phyloP scores from a whole-genome alignment of 2,113 vertebrate genomes.

The Anarrhichthys ocellatus region DNA sequence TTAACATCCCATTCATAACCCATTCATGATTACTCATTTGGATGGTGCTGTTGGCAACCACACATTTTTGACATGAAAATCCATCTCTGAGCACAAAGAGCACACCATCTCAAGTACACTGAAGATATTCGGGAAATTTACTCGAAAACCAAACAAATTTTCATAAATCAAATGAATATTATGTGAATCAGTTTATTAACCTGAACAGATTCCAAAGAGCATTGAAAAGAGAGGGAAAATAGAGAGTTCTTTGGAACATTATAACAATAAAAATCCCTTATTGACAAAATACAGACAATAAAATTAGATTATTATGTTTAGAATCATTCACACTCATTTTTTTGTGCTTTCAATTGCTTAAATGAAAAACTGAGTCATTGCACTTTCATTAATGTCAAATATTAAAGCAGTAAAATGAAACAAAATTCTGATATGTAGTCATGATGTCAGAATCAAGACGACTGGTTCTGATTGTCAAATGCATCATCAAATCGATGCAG shows the following conservation, averaged over 20 bases:
- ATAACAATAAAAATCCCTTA: constrained; percentile 67
- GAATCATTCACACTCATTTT: constrained; percentile 66
- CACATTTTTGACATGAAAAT: neutral
- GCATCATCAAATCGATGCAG: neutral
- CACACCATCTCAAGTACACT: neutral
- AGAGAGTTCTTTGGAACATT: constrained; percentile 53
- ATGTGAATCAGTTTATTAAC: constrained; percentile 73
- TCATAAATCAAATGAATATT: constrained; percentile 11
- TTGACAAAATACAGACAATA: constrained; percentile 75
- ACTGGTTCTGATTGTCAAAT: constrained; percentile 23
- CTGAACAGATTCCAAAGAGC: constrained; percentile 68
- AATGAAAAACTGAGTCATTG: constrained; percentile 71
- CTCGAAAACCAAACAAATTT: neutral
- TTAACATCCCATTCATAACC: neutral
- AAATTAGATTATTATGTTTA: constrained; percentile 73
- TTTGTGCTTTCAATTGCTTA: constrained; percentile 44
- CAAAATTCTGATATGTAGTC: constrained; percentile 32
- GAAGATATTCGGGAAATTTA: neutral
- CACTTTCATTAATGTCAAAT: constrained; percentile 72
- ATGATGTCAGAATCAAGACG: too few species aligned
- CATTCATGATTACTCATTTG: neutral
- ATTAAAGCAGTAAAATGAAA: constrained; percentile 13
- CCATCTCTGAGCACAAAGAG: neutral
- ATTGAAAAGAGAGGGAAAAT: constrained; percentile 32
- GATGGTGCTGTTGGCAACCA: too few species aligned